Conservation (phyloP, 1,140 invertebrate genomes). For the Ladona fulva region DNA sequence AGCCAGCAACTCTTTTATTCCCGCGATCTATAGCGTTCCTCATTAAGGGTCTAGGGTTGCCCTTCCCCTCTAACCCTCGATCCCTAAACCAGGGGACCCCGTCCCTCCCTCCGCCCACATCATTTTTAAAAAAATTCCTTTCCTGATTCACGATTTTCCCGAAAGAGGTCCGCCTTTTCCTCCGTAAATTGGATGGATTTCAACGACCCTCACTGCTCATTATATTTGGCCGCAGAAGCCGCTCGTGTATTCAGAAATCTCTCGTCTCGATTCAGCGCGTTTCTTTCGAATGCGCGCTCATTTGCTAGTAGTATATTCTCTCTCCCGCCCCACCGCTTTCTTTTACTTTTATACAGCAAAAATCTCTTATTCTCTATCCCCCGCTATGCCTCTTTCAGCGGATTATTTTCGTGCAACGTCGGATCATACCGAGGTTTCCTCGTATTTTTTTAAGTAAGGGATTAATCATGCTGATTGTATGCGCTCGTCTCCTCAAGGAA, state of each 20-base stretch:
- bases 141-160: neutral
- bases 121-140: neutral
- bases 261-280: neutral
- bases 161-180: conserved; percentile 1
- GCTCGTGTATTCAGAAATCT: neutral
- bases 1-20: neutral
- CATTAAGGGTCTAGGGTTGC: conserved; percentile 8
- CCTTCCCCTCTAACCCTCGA: neutral
- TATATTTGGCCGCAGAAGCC: neutral
- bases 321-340: neutral
- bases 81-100: neutral
- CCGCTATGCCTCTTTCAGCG: too few species aligned
- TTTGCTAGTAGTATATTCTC: neutral
- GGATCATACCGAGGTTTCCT: too few species aligned
- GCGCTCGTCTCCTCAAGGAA: too few species aligned
- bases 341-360: too few species aligned
- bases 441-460: too few species aligned
- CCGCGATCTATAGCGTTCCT: neutral
- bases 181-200: conserved; percentile 6
- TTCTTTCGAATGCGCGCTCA: neutral
- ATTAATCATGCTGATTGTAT: too few species aligned
- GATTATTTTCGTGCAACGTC: too few species aligned
- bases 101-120: too few species aligned
- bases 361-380: too few species aligned
- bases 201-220: neutral